These are phyloP conservation scores for Bradypodion ventrale DNA, from an alignment of 2,797 vertebrate species.

Conservation along the genomic window DNA sequence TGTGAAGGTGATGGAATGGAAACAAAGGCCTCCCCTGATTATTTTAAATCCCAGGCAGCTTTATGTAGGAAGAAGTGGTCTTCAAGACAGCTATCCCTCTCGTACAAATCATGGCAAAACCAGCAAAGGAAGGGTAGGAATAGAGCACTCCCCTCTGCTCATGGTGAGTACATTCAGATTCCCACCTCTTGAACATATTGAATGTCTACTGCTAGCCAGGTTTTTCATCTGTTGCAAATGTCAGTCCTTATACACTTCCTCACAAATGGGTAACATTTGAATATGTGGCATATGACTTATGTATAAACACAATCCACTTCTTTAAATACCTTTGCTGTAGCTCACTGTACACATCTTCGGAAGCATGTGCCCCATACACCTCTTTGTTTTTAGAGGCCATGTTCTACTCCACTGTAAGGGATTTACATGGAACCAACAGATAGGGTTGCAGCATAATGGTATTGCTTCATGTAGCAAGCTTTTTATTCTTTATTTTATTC, in stretches of 20 bases:
- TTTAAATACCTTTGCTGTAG: not conserved
- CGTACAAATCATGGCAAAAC: too few species aligned
- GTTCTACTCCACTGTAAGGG: not conserved
- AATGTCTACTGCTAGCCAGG: not conserved
- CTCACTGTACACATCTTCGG: not conserved
- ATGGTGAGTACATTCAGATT: too few species aligned
- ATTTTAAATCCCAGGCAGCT: too few species aligned
- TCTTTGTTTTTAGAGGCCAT: not conserved
- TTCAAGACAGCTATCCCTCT: too few species aligned
- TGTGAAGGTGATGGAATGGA: too few species aligned
- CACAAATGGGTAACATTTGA: not conserved
- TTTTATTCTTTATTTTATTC: not conserved
- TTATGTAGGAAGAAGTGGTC: too few species aligned
- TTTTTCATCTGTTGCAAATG: not conserved
- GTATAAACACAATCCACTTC: not conserved
- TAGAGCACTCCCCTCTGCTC: too few species aligned
- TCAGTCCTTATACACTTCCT: not conserved
- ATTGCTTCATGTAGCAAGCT: slow-evolving; percentile 35
- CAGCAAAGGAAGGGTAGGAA: too few species aligned
- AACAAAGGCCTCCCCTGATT: too few species aligned
- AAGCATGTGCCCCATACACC: not conserved
- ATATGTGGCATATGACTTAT: not conserved
- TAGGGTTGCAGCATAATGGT: not conserved
- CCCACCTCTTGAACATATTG: too few species aligned
- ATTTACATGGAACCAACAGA: not conserved